Base-by-base conservation (phyloP, 2,888 invertebrate species). In the Brachycybe producta region DNA sequence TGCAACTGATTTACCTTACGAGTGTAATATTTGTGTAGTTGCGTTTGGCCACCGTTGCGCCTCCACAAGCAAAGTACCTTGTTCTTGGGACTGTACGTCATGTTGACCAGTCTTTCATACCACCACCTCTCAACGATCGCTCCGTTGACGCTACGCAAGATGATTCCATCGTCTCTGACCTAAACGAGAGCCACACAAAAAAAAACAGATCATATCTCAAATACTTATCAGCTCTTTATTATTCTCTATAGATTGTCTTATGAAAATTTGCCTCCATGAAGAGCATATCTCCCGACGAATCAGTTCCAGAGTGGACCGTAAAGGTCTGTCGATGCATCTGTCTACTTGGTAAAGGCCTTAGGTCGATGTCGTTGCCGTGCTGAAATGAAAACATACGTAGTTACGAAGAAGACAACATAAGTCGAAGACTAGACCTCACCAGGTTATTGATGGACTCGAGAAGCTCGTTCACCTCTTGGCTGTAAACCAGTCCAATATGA, bases 81-180 rank as follows among this genome's bases (percentile, higher is more conserved):
- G 62, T 92, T 97, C 70, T 97, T 97, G 0, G 98, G 98, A 59
- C 95, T 94, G 69, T 92, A 99, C 0, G 98, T 97, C 94, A 99
- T 97, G 67, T 99, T 99, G 48, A 98, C 94, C 48, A 99, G 73
- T 49, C 95, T 75, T 67, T 99, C 98, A 70, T 88, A 99, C 97
- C 97, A 99, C 97, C 98, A 98, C 38, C 95, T 75, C 54, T 71
- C 70, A 3, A 64, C 60, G 40, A 74, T 72, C 28, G 68, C 67
- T 3, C 74, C 73, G 26, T 70, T 72, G 11, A 73, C 69, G 54
- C 69, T 70, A 7, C 75, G 64, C 43, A 75, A 35, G 28, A 75
- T 68, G 44, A 74, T 68, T 0, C 91, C 94, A 67, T 99, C 98
- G 67, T 98, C 97, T 55, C 97, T 82, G 34, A 98, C 95, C 50